Conservation (phyloP, 2,797 vertebrate genomes). For the Calcarius lapponicus region DNA sequence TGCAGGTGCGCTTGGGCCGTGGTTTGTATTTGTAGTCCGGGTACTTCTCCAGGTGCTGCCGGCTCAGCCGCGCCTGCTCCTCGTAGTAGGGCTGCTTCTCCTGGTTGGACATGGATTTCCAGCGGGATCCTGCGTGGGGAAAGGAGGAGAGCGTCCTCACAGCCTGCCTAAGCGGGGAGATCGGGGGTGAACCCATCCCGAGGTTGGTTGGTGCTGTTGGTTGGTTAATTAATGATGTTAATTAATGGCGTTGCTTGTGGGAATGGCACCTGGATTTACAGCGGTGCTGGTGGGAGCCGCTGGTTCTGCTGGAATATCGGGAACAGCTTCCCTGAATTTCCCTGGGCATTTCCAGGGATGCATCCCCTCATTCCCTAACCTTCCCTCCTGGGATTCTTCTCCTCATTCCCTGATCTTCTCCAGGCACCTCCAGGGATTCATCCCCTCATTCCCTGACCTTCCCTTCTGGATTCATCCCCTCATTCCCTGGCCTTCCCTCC, state of each 20-base stretch:
- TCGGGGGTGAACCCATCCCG: rapidly evolving
- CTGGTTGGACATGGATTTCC: constrained; percentile 98
- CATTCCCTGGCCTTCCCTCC: neutral
- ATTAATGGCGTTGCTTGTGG: rapidly evolving
- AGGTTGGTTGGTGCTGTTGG: neutral
- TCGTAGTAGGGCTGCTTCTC: constrained; percentile 99
- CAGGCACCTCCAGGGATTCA: neutral
- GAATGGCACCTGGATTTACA: rapidly evolving
- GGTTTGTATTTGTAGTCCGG: constrained; percentile 99
- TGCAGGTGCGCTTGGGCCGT: constrained; percentile 95
- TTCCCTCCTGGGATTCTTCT: neutral
- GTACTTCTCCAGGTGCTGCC: constrained; percentile 97
- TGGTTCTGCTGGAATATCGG: rapidly evolving
- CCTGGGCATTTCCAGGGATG: neutral
- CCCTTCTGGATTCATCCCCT: too few species aligned
- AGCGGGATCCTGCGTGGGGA: constrained; percentile 84
- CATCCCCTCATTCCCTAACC: neutral
- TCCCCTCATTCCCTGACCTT: neutral
- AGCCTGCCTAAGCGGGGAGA: rapidly evolving
- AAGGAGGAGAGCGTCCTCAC: neutral
- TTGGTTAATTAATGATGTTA: rapidly evolving
- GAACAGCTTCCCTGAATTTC: neutral
- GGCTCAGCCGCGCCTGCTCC: constrained; percentile 94
- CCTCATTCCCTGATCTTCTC: neutral
- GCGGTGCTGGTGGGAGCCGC: too few species aligned